A percentile compares a stretch with the other conserved stretches of the same genome.
Evolutionary conservation across 2,797 vertebrate genomes (phyloP).

Genomic region (Oreonectes daqikongensis): DNA sequence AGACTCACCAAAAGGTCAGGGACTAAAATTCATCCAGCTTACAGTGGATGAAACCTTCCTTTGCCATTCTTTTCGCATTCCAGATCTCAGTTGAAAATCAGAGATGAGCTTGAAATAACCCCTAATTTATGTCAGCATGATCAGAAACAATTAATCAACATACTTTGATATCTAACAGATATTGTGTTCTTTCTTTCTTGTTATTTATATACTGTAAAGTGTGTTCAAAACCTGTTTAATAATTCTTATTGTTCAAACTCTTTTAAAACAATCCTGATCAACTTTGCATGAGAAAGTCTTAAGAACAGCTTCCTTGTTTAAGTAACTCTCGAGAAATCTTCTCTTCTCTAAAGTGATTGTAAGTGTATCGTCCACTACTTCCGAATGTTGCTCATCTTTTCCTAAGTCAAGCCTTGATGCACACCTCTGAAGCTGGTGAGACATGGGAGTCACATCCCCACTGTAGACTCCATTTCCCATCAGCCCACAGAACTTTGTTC

Average conservation of each 20-base stretch:
- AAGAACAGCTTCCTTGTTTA: background rate
- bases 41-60: slow-evolving; percentile 40
- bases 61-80: slow-evolving; percentile 30
- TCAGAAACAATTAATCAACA: slow-evolving; percentile 1
- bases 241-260: background rate
- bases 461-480: slow-evolving; percentile 50
- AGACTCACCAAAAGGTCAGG: slow-evolving; percentile 91
- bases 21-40: slow-evolving; percentile 67
- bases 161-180: background rate
- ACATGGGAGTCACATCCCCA: slow-evolving; percentile 32
- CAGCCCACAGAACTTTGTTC: slow-evolving; percentile 36
- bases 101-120: slow-evolving; percentile 24
- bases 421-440: slow-evolving; percentile 42
- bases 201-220: background rate
- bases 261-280: background rate
- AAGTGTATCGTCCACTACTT: background rate
- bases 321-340: too few relatives aligned
- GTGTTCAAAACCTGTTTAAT: background rate
- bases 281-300: background rate
- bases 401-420: slow-evolving; percentile 16
- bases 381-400: background rate
- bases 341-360: too few relatives aligned
- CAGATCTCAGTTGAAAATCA: slow-evolving; percentile 36
- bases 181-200: background rate
- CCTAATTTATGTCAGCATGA: slow-evolving; percentile 19